Evolutionary conservation across 2,113 vertebrate genomes (phyloP), one percentile per base, ranked within the genome.

Genomic region (Bettongia penicillata): DNA sequence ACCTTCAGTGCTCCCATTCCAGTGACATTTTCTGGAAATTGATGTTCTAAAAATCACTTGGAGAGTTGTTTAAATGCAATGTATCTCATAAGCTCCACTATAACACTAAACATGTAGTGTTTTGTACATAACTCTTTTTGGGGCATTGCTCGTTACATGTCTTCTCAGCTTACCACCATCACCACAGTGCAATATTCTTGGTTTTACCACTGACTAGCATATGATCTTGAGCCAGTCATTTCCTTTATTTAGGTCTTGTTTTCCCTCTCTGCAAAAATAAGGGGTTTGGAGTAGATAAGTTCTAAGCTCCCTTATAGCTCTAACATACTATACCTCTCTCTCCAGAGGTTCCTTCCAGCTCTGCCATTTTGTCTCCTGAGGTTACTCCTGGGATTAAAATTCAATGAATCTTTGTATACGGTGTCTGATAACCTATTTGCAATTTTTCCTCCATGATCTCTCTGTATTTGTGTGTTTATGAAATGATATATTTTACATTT

Each of bases 1-100:
- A 94, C 47, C n/a, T 50, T 94, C 94, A 96, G 95, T 14, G 93
- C 24, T 53, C 24, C 48, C 47, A 77, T 77, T 92, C 53, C 91
- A n/a, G 96, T 51, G 51, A 31, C 84, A 91, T 96, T 92, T 22
- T 52, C 37, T 2, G 25, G 43, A 25, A 93, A 51, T 51, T 91
- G 48, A 51, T 28, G 16, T 2, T 24, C n/a, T 5, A 53, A 94
- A 53, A 53, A 94, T 96, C 91, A 97, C 90, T 91, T 47, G 12
- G 49, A n/a, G 50, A 94, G 53, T 89, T 91, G 3, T 90, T 95
- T 94, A 43, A 94, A 43, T 22, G 37, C n/a, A 77, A 22, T 2
- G 6, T 43, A 8, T 2, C 25, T 37, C 68, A 43, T 43, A 77
- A n/a, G n/a, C 68, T 77, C 6, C 16, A 43, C 68, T n/a, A 16